Evolutionary conservation across 2,888 invertebrate genomes (phyloP).

Genomic region (Steinernema carpocapsae): DNA sequence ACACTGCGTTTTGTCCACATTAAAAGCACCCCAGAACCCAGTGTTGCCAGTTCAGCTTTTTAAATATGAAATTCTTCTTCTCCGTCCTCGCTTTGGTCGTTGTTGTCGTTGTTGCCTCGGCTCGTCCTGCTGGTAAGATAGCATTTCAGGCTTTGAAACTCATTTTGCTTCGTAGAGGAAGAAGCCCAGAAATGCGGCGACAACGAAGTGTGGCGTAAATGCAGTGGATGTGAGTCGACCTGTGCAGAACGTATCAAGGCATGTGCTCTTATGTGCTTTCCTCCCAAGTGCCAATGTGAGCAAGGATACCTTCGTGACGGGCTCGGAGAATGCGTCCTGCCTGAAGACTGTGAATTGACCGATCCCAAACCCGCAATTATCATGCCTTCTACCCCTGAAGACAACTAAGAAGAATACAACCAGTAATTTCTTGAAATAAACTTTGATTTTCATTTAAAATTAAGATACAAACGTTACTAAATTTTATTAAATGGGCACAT

Average conservation of each 20-base stretch:
- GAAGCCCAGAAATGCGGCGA: not conserved
- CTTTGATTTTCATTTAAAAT: no score
- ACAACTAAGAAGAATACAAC: no score
- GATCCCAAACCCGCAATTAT: no score
- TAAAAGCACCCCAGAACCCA: no score
- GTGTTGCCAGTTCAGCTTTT: no score
- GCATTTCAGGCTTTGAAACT: not conserved
- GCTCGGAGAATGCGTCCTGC: not conserved
- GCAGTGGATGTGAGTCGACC: conserved; percentile 7
- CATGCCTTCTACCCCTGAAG: no score
- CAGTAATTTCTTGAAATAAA: no score
- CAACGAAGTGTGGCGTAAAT: not conserved
- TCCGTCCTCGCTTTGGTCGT: not conserved
- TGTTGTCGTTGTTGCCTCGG: not conserved
- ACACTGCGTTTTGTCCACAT: no score
- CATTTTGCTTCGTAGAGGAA: not conserved
- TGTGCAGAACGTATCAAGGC: not conserved
- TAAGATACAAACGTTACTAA: no score
- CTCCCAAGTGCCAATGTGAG: not conserved
- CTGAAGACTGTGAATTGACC: not conserved
- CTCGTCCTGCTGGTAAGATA: not conserved
- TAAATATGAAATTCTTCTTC: conserved; percentile 1
- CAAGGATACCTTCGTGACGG: not conserved
- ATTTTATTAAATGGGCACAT: no score
- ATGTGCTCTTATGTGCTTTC: not conserved